Evolutionary conservation across 2,888 invertebrate genomes (phyloP), one percentile per base, ranked within the genome.

Genomic region (Liodrosophila aerea): DNA sequence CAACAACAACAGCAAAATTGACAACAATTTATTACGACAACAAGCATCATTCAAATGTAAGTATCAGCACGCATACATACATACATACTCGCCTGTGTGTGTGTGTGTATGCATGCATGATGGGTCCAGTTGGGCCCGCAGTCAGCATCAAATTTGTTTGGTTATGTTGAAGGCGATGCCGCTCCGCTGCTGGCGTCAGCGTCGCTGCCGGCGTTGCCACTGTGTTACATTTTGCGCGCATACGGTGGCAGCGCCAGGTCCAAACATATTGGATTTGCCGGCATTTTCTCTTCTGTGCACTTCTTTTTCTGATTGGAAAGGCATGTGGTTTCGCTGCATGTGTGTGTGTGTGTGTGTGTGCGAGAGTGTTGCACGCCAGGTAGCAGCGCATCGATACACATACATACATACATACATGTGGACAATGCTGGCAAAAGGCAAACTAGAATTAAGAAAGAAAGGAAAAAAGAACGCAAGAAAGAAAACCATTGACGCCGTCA

Each of bases 111-210:
- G 7, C 33, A 15, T 36, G 22, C 33, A 30, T 29, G 7, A 15
- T 9, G n/a, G 30, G 11, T 29, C 31, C 56, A 34, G 34, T 18
- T 22, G 31, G 45, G 22, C 36, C 29, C 49, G 52, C 50, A 61
- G 18, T 71, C 60, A 75, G 67, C 68, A 69, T 73, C 60, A 57
- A 69, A 68, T 68, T 69, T 77, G 71, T 82, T 78, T 76, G 76
- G 76, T 76, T 76, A 76, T 64, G 76, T 76, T 83, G 83, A 76
- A 72, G 56, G 22, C 49, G 63, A 33, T 39, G 47, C 40, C 53
- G 64, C 46, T 22, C 22, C 3, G 5, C 22, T 22, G 22, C 22
- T n/a, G 22, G 22, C 22, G 22, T 22, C 22, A 5, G 5, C 68
- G 44, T 36, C 33, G 59, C 45, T 44, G 45, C 51, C 44, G 52